Evolutionary conservation across 2,888 invertebrate genomes (phyloP), one percentile per base, ranked within the genome.

Genomic region (Congeria kusceri): DNA sequence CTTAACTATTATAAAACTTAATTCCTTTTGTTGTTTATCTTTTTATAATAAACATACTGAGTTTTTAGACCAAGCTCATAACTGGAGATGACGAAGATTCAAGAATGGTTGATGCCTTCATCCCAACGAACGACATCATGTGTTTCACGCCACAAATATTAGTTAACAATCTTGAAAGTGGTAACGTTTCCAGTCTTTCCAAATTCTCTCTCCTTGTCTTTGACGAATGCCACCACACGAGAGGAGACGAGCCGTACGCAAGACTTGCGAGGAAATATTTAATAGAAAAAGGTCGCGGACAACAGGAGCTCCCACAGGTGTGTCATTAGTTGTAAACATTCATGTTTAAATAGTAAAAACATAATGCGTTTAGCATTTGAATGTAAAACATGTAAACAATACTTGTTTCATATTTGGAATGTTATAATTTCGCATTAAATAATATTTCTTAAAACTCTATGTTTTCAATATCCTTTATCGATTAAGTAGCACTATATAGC

Each of bases 101-200:
- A 2, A 49, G 32, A 25, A 59, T 66, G 39, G 9, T 83, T 0
- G 57, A 66, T 3, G 65, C 67, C 56, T 71, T 79, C 18, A 20
- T 83, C 15, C 58, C 65, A 46, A 23, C 65, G 13, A 61, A 71
- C 32, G 75, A 83, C 44, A 80, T 83, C 11, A 39, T 83, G 0
- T 83, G 77, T 59, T 56, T 93, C 62, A 93, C 93, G 1, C 91
- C 93, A 1, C 92, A 92, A 83, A 87, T 93, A 39, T 87, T 93
- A 23, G 81, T 92, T 70, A 90, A 88, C 77, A 88, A 86, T 46
- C 68, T 88, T 15, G 77, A 73, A 2, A 64, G 63, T 9, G 69
- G 76, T 20, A 32, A 65, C 3, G 58, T 79, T 9, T 53, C 61
- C 4, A 72, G 77, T 25, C 29, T 80, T 27, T 66, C 64, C 4